phyloP scores from a whole-genome alignment of 2,888 invertebrate genomes.

The Aphidoletes aphidimyza region DNA sequence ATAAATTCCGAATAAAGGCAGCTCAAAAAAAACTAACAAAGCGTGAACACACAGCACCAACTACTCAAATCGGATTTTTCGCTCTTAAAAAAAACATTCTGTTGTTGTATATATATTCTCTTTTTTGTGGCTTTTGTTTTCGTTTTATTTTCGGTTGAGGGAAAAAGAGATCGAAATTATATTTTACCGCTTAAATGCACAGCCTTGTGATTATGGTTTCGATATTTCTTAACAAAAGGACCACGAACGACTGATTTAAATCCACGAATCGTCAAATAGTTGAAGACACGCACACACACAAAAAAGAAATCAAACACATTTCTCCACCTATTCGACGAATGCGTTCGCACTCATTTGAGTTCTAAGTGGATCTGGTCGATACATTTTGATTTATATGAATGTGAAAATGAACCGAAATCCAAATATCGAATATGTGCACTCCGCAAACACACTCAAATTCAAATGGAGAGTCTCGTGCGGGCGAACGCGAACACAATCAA shows the following conservation, averaged over 20 bases:
- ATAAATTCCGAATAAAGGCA: not conserved
- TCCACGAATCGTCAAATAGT: slow-evolving; percentile 9
- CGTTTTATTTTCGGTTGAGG: not conserved
- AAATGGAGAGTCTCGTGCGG: too few relatives aligned
- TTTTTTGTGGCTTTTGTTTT: not conserved
- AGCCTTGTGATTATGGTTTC: not conserved
- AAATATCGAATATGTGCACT: slow-evolving; percentile 11
- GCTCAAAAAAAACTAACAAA: slow-evolving; percentile 13
- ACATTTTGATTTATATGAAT: slow-evolving; percentile 11
- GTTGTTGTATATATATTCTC: too few relatives aligned
- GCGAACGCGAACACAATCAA: not conserved
- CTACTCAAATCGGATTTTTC: not conserved
- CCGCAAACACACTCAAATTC: not conserved
- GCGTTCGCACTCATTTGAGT: slow-evolving; percentile 25
- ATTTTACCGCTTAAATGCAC: not conserved
- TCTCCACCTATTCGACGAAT: not conserved
- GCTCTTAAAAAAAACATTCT: too few relatives aligned
- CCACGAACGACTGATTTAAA: slow-evolving; percentile 19
- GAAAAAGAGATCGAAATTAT: not conserved
- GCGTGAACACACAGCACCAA: not conserved
- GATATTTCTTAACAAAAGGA: not conserved
- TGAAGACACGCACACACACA: slow-evolving; percentile 42
- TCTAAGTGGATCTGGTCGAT: not conserved
- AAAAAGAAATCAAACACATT: not conserved
- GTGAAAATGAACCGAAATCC: not conserved